These are phyloP conservation scores for Microchirus variegatus DNA, from an alignment of 2,797 vertebrate species.

Conservation along the genomic window DNA sequence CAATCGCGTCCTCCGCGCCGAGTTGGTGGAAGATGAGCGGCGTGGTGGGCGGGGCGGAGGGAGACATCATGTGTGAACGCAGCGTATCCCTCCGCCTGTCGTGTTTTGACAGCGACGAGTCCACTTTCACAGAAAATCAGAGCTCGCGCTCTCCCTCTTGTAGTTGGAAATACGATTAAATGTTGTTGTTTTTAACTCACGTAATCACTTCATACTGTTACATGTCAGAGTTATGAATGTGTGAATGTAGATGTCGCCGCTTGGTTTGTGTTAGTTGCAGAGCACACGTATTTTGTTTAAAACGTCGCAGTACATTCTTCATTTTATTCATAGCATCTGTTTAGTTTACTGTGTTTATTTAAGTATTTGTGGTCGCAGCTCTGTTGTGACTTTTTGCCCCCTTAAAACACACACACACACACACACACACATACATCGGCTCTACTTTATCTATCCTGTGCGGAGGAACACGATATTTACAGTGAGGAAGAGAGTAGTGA, in stretches of 20 bases:
- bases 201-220: too few relatives aligned
- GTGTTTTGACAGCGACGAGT: slow-evolving; percentile 41
- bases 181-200: neutral
- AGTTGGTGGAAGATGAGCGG: slow-evolving; percentile 65
- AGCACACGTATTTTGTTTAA: too few relatives aligned
- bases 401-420: neutral
- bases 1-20: slow-evolving; percentile 66
- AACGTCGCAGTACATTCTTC: too few relatives aligned
- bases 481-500: slow-evolving; percentile 51
- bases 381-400: neutral
- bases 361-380: too few relatives aligned
- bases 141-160: neutral
- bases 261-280: too few relatives aligned
- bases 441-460: slow-evolving; percentile 65
- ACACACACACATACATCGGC: slow-evolving; percentile 39
- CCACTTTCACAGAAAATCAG: slow-evolving; percentile 9
- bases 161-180: neutral
- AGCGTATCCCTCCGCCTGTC: slow-evolving; percentile 80
- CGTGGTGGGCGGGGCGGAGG: slow-evolving; percentile 73
- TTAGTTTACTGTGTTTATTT: too few relatives aligned
- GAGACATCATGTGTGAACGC: slow-evolving; percentile 74
- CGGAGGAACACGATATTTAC: slow-evolving; percentile 83
- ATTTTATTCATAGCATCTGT: too few relatives aligned
- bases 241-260: too few relatives aligned
- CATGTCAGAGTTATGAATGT: too few relatives aligned